These are phyloP conservation scores for Lepidurus couesii DNA, from an alignment of 1,140 invertebrate species.

Conservation along the genomic window DNA sequence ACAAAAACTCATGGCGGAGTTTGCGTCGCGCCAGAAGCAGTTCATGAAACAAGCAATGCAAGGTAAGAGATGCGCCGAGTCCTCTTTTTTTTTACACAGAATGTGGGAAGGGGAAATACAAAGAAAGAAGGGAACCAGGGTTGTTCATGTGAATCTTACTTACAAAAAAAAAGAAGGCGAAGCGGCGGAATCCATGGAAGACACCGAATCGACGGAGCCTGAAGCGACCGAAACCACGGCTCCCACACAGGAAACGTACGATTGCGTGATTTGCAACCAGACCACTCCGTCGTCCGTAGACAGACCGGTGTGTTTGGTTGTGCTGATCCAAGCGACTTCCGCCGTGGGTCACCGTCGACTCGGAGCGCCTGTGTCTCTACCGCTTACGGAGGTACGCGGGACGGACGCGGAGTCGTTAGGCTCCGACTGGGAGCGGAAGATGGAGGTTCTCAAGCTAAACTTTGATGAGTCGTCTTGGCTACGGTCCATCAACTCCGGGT, in stretches of 20 bases:
- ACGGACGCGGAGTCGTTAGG: neutral
- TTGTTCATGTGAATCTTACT: neutral
- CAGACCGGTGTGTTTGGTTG: slow-evolving; percentile 84
- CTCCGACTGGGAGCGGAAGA: slow-evolving; percentile 57
- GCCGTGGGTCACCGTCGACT: slow-evolving; percentile 65
- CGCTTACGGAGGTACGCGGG: neutral
- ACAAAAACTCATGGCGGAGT: slow-evolving; percentile 85
- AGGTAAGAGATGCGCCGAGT: slow-evolving; percentile 38
- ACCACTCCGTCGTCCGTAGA: slow-evolving; percentile 74
- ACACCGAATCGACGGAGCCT: neutral
- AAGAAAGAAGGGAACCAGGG: neutral
- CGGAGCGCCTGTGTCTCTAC: slow-evolving; percentile 44
- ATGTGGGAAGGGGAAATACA: neutral
- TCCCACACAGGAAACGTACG: slow-evolving; percentile 58
- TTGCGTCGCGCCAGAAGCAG: slow-evolving; percentile 81
- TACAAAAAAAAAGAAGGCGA: neutral
- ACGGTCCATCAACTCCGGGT: slow-evolving; percentile 77
- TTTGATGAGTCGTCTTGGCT: slow-evolving; percentile 76
- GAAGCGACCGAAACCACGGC: slow-evolving; percentile 26
- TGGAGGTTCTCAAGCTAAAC: slow-evolving; percentile 62
- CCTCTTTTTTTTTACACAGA: neutral
- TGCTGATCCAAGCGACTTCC: slow-evolving; percentile 72
- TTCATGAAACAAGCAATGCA: slow-evolving; percentile 82
- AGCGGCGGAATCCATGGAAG: slow-evolving; percentile 8
- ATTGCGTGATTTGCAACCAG: slow-evolving; percentile 93